phyloP scores from a whole-genome alignment of 2,888 invertebrate genomes.

The Plagodis pulveraria region DNA sequence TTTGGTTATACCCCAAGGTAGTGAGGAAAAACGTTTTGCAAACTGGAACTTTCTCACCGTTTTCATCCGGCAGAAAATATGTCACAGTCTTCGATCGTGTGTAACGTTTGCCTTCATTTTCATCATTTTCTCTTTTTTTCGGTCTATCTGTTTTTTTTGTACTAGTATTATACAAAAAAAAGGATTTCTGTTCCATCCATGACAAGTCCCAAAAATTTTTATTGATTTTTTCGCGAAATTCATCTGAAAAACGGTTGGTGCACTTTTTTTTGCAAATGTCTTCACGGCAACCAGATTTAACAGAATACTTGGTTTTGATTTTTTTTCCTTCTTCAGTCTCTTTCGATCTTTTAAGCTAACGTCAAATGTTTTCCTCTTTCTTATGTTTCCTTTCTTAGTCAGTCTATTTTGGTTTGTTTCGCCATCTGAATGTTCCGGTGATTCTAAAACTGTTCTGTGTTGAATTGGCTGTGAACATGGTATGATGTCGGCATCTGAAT shows the following conservation, averaged over 20 bases:
- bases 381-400: slow-evolving; percentile 28
- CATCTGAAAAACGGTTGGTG: slow-evolving; percentile 25
- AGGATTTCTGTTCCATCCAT: slow-evolving; percentile 30
- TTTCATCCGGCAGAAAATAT: slow-evolving; percentile 4
- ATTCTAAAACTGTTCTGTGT: neutral
- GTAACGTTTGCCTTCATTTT: neutral
- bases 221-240: slow-evolving; percentile 23
- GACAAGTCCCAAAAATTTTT: slow-evolving; percentile 21
- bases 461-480: slow-evolving; percentile 5
- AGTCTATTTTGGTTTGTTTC: slow-evolving; percentile 6
- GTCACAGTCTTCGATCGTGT: neutral
- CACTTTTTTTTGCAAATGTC: slow-evolving; percentile 32
- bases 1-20: slow-evolving; percentile 1
- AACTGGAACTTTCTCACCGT: slow-evolving; percentile 1
- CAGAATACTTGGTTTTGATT: slow-evolving; percentile 30
- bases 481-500: slow-evolving; percentile 3
- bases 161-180: slow-evolving; percentile 5
- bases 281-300: slow-evolving; percentile 32
- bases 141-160: slow-evolving; percentile 3
- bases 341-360: slow-evolving; percentile 30
- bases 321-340: slow-evolving; percentile 23
- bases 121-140: slow-evolving; percentile 2
- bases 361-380: slow-evolving; percentile 24
- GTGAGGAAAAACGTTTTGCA: slow-evolving; percentile 3
- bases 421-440: slow-evolving; percentile 7